A percentile compares a stretch with the other conserved stretches of the same genome.
These are phyloP conservation scores for Clitarchus hookeri DNA, from an alignment of 2,888 invertebrate species.

Conservation along the genomic window DNA sequence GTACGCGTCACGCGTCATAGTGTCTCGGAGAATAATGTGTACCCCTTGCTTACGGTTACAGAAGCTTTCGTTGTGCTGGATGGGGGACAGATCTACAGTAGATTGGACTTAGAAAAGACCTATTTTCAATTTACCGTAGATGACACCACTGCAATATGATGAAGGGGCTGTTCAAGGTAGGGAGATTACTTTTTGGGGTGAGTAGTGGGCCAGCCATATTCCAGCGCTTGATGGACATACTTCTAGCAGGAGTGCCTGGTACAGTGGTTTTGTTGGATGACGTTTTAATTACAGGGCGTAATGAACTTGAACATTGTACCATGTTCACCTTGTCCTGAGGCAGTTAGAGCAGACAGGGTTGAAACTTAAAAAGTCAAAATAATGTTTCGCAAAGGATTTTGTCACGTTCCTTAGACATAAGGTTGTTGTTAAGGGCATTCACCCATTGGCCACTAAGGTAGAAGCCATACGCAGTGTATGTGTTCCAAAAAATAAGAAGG, in stretches of 20 bases:
- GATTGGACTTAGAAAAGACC: background rate
- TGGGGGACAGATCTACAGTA: background rate
- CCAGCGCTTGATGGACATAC: background rate
- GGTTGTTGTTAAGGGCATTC: background rate
- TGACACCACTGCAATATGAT: background rate
- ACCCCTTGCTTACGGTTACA: background rate
- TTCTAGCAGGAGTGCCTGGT: background rate
- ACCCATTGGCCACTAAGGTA: background rate
- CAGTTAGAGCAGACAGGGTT: background rate
- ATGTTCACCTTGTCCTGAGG: background rate
- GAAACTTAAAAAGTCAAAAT: background rate
- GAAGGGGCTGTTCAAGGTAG: background rate
- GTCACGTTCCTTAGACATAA: background rate
- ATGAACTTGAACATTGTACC: background rate
- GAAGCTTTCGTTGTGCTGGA: background rate
- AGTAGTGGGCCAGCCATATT: background rate
- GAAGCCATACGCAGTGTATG: background rate
- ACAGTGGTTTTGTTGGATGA: background rate
- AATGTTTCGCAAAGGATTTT: background rate
- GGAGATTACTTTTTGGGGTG: background rate
- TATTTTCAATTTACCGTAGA: background rate
- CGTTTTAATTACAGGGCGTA: background rate
- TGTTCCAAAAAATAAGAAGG: background rate
- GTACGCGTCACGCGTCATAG: no score
- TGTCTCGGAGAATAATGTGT: background rate